These are phyloP conservation scores for Nowickia ferox DNA, from an alignment of 2,888 invertebrate genomes.

Conservation along the genomic window DNA sequence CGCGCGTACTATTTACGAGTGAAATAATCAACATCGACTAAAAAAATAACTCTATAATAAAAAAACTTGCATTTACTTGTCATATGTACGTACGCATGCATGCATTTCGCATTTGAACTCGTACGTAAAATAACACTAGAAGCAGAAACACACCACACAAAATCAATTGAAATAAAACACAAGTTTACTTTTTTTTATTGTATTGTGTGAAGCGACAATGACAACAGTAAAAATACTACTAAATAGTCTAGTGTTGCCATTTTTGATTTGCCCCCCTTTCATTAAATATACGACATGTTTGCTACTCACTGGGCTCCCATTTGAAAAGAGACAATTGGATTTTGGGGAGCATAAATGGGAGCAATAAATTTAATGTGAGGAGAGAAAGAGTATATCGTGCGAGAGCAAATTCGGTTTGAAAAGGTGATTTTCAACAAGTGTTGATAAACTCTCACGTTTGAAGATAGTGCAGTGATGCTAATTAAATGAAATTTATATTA, in stretches of 20 bases:
- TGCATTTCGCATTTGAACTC: slow-evolving; percentile 63
- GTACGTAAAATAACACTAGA: slow-evolving; percentile 47
- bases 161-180: slow-evolving; percentile 38
- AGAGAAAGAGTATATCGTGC: not conserved
- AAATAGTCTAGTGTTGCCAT: slow-evolving; percentile 70
- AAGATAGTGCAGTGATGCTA: not conserved
- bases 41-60: slow-evolving; percentile 75
- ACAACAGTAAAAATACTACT: slow-evolving; percentile 71
- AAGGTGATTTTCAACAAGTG: slow-evolving; percentile 69
- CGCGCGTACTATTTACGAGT: slow-evolving; percentile 81
- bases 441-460: slow-evolving; percentile 39
- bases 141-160: slow-evolving; percentile 61
- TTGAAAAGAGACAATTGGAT: slow-evolving; percentile 7
- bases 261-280: slow-evolving; percentile 69
- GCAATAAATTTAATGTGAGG: not conserved
- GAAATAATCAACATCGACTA: slow-evolving; percentile 82
- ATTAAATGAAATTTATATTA: too few species aligned
- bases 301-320: slow-evolving; percentile 23
- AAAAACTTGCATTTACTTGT: slow-evolving; percentile 53
- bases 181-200: slow-evolving; percentile 19
- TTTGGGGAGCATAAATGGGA: slow-evolving; percentile 29
- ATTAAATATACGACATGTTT: slow-evolving; percentile 29
- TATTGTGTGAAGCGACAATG: slow-evolving; percentile 69
- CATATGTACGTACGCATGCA: slow-evolving; percentile 70
- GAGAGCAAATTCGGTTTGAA: slow-evolving; percentile 2